Base-by-base conservation (phyloP, 2,797 vertebrate species). In the Tinamus major region DNA sequence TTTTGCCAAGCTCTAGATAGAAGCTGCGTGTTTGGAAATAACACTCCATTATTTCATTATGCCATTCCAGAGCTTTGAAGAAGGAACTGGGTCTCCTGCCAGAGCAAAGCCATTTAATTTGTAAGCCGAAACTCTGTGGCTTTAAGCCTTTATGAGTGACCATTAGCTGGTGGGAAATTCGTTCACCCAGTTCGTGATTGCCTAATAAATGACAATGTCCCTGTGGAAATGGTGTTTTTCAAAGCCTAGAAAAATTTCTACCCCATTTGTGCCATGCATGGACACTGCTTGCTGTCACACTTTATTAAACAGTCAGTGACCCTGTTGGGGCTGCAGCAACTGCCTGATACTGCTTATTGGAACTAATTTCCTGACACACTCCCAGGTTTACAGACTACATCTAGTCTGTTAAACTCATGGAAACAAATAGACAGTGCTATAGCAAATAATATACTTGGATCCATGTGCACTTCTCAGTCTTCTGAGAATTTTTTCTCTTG, bases 11-110 rank as follows among this genome's bases (percentile, higher is more conserved):
- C 9, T 81, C 33, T 39, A 41, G 74, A 33, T 95, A 76, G 84
- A 93, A 77, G 64, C 86, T 79, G n/a, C 33, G 39, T 91, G 86
- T 74, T 91, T 90, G 83, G 90, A 90, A 90, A 70, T 67, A 92
- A 51, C 35, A 24, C 15, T 91, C 21, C 1, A 16, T 41, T 92
- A 90, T 94, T 90, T 86, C 75, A 56, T 85, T 81, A 39, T 4
- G 6, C 63, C 0, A 1, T 58, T 92, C 74, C 75, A 91, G 74
- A 33, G 46, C 83, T 86, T 81, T 90, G 75, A 91, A 93, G 83
- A 81, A 91, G 79, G 69, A 87, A 67, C 46, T 76, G 2, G 19
- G 42, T 84, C 75, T 95, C 56, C 2, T 13, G 83, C 19, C 14
- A 63, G 83, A 91, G 85, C 63, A 79, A 91, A 92, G 35, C 51